Evolutionary conservation across 2,113 vertebrate species (phyloP).

Genomic region (Andinoacara biseriatus): DNA sequence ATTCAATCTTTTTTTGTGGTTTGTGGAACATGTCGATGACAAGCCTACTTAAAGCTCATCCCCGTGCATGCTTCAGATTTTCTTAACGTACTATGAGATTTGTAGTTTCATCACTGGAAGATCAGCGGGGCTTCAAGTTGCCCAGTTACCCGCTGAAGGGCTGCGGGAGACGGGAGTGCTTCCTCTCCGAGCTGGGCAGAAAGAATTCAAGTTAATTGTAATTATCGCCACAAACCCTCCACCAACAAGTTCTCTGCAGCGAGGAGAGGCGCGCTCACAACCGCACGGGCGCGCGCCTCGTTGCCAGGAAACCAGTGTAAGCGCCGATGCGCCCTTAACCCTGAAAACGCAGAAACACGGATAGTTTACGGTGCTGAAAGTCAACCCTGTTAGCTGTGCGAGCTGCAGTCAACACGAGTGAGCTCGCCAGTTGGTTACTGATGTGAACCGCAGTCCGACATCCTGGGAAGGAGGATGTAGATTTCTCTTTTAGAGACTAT

Average conservation of each 20-base stretch:
- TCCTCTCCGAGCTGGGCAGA: neutral
- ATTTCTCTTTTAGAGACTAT: neutral
- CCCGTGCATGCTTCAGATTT: neutral
- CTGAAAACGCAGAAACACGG: neutral
- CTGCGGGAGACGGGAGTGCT: neutral
- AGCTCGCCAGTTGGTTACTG: neutral
- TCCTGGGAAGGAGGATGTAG: neutral
- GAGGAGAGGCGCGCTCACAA: slow-evolving; percentile 11
- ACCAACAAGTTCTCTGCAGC: slow-evolving; percentile 9
- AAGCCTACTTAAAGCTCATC: neutral
- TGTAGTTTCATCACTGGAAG: neutral
- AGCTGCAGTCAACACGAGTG: neutral
- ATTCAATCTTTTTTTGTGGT: neutral
- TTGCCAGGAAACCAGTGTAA: slow-evolving; percentile 34
- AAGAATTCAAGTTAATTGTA: slow-evolving; percentile 10
- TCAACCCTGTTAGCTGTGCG: neutral
- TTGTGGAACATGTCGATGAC: neutral
- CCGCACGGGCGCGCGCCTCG: neutral
- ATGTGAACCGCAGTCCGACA: neutral
- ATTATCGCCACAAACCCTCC: neutral
- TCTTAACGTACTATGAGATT: neutral
- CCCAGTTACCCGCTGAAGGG: neutral
- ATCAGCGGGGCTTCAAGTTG: neutral
- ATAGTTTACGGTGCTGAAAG: neutral
- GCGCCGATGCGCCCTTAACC: neutral